Evolutionary conservation across 2,113 vertebrate species (phyloP), one percentile per base, ranked within the genome.

Genomic region (Pantherophis guttatus): DNA sequence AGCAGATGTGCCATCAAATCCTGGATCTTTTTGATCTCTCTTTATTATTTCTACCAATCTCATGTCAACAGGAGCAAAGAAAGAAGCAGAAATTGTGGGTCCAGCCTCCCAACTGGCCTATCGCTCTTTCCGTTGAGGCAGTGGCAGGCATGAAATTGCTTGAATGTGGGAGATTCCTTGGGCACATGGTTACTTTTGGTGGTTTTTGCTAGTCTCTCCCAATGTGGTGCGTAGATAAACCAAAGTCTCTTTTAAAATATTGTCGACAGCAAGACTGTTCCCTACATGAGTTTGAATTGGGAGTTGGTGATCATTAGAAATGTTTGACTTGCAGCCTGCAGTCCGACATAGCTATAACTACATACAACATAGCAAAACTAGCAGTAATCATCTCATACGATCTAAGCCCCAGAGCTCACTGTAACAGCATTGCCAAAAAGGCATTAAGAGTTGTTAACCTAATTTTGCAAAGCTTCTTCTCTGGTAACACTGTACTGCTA

Each of bases 291-390:
- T 57, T 89, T 89, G 89, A 29, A 21, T 53, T 55, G 29, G 53
- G 8, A 55, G 29, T 3, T 19, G 29, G 52, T 7, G 53, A 57
- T 33, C 87, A 33, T 1, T 55, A 17, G 48, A 87, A 52, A 87
- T 52, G 48, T 24, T 24, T 19, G 4, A n/a, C 85, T 87, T 48
- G 15, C 29, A 70, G 19, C 33, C n/a, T 95, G 88, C 93, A 92
- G 89, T 94, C 87, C 50, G 65, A 88, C 88, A 90, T 92, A 91
- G 96, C 94, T 95, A 95, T 96, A 48, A 48, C 44, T 48, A 48
- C 44, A 48, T 48, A 48, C 44, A 4, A 48, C 44, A 5, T 48
- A 48, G 44, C 44, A 48, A 48, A 48, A 48, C 0, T 48, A 48
- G 44, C 44, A 48, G 44, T 48, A 48, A 48, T 0, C 44, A 48